Evolutionary conservation across 1,140 invertebrate genomes (phyloP).

Genomic region (Megathymus violae): DNA sequence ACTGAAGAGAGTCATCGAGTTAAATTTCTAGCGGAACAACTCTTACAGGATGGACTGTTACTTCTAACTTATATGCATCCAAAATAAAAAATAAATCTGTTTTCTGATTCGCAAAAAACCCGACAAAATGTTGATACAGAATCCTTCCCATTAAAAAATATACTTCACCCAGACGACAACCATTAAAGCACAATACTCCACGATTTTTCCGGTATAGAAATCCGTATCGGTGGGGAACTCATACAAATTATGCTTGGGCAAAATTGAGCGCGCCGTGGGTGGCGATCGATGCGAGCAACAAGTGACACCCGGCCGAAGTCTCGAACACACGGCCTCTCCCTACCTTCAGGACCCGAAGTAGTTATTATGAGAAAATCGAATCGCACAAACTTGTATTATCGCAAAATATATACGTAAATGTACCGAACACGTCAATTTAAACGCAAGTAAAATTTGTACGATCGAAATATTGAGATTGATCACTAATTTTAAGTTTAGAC

Average conservation of each 20-base stretch:
- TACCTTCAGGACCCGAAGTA: constrained; percentile 14
- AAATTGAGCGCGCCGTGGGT: constrained; percentile 48
- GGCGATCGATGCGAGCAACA: constrained; percentile 69
- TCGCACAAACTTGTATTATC: constrained; percentile 27
- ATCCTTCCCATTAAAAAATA: not conserved
- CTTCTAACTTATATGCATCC: too few relatives aligned
- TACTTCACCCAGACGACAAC: not conserved
- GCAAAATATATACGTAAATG: too few relatives aligned
- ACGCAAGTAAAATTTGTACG: too few relatives aligned
- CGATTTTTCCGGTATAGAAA: constrained; percentile 42
- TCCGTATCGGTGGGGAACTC: constrained; percentile 47
- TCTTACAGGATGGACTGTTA: too few relatives aligned
- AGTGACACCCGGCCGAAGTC: constrained; percentile 46
- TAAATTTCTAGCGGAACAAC: too few relatives aligned
- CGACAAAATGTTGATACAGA: constrained; percentile 4
- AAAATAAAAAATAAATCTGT: too few relatives aligned
- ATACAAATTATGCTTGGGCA: constrained; percentile 57
- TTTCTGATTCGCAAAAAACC: not conserved
- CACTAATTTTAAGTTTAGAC: too few relatives aligned
- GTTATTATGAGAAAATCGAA: constrained; percentile 42
- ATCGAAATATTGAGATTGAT: too few relatives aligned
- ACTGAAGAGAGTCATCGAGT: too few relatives aligned
- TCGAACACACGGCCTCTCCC: constrained; percentile 30
- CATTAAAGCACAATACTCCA: constrained; percentile 16
- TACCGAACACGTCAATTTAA: not conserved